Evolutionary conservation across 92 coral and sea anemone species (phyloP).

Genomic region (Bergia sp.): DNA sequence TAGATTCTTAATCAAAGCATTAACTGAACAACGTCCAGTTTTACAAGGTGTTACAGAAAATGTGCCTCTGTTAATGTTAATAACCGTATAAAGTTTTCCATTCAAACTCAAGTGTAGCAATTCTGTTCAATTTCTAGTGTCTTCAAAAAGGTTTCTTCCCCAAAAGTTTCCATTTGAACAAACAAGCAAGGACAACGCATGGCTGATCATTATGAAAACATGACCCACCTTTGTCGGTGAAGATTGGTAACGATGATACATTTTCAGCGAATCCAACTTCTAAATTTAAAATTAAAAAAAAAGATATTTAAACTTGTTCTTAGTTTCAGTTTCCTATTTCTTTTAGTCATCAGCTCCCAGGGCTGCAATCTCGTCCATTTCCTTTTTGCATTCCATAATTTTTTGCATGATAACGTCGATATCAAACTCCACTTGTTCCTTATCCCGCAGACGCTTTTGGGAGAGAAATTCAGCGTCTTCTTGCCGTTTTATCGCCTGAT

Average conservation of each 20-base stretch:
- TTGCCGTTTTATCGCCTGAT: not conserved
- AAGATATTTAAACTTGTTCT: not conserved
- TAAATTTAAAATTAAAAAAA: not conserved
- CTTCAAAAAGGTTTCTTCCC: not conserved
- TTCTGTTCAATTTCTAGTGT: not conserved
- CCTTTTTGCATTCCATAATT: constrained; percentile 28
- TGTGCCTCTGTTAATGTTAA: not conserved
- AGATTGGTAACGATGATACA: not conserved
- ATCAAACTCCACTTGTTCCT: constrained; percentile 40
- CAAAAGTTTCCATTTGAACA: not conserved
- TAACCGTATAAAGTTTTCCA: not conserved
- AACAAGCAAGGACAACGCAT: not conserved
- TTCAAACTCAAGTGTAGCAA: not conserved
- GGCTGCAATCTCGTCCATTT: constrained; percentile 42
- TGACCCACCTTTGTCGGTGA: constrained; percentile 9
- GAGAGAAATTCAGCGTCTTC: constrained; percentile 41
- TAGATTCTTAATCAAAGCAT: not conserved
- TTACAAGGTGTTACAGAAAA: not conserved
- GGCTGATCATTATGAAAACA: not conserved
- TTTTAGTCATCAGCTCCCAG: constrained; percentile 18
- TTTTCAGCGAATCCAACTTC: not conserved
- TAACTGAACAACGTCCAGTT: not conserved
- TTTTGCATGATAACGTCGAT: constrained; percentile 28
- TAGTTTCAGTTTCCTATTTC: not conserved
- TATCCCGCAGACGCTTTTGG: constrained; percentile 31